A percentile compares a stretch with the other conserved stretches of the same genome.
Conservation (phyloP, 2,888 invertebrate species). For the Drosophila rubida region DNA sequence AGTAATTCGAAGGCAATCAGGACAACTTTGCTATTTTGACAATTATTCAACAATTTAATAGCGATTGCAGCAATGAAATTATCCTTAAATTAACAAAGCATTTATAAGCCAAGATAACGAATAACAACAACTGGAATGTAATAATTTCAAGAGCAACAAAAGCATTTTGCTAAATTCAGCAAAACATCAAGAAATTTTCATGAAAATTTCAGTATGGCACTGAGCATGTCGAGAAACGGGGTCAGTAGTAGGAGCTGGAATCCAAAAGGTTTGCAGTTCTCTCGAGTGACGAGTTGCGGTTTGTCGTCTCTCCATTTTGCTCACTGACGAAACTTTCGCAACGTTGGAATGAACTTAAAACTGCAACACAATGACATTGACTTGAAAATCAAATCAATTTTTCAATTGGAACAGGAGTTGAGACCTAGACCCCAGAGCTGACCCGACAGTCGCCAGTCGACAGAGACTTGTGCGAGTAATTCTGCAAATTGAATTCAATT, state of each 20-base stretch:
- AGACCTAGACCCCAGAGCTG: conserved; percentile 6
- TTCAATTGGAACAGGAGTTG: conserved; percentile 19
- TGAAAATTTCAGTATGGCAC: conserved; percentile 32
- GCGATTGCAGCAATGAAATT: conserved; percentile 10
- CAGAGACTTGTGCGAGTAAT: conserved; percentile 25
- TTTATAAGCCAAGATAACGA: conserved; percentile 28
- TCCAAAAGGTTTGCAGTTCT: background rate
- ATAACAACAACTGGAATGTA: conserved; percentile 25
- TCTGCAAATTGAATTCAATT: conserved; percentile 65
- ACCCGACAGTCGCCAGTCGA: background rate
- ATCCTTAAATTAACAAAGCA: conserved; percentile 32
- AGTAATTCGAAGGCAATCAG: background rate
- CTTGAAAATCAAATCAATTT: conserved; percentile 65
- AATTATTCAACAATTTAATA: background rate
- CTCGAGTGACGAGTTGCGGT: conserved; percentile 25
- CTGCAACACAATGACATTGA: conserved; percentile 58
- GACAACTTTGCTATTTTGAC: background rate
- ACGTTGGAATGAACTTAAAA: conserved; percentile 6
- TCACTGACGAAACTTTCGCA: background rate
- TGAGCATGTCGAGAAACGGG: background rate
- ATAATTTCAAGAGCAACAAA: conserved; percentile 11
- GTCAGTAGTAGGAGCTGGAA: background rate
- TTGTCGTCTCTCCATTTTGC: too few species aligned
- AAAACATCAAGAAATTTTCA: conserved; percentile 33
- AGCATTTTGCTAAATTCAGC: conserved; percentile 11